A percentile compares a stretch with the other conserved stretches of the same genome.
Conservation (phyloP, 2,797 vertebrate genomes). For the Etheostoma perlongum region DNA sequence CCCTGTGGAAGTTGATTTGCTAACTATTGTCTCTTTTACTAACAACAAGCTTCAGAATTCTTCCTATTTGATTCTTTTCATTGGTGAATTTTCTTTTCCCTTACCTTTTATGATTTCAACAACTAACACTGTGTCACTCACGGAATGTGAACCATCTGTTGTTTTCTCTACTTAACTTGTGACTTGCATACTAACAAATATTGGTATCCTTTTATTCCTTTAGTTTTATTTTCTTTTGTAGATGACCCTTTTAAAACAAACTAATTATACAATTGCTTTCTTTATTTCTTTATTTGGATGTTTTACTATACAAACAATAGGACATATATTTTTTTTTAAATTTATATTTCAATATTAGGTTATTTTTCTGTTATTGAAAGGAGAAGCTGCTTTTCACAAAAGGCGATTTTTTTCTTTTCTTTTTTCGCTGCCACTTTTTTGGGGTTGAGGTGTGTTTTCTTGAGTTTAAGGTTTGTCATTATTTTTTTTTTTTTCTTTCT, state of each 20-base stretch:
- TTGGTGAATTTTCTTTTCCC: conserved; percentile 79
- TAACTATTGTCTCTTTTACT: conserved; percentile 90
- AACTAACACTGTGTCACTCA: conserved; percentile 93
- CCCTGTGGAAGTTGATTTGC: conserved; percentile 80
- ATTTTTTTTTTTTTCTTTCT: conserved; percentile 85
- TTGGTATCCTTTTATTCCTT: conserved; percentile 78
- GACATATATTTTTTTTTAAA: conserved; percentile 40
- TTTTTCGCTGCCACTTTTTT: conserved; percentile 65
- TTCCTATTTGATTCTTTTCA: conserved; percentile 81
- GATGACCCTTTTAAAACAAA: conserved; percentile 68
- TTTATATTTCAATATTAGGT: conserved; percentile 38
- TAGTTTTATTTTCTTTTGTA: conserved; percentile 59
- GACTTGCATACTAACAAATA: conserved; percentile 90
- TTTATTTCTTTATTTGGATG: conserved; percentile 85
- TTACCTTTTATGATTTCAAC: conserved; percentile 81
- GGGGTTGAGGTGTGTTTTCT: conserved; percentile 80
- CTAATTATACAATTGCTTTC: conserved; percentile 71
- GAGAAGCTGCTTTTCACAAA: conserved; percentile 59
- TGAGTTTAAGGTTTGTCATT: conserved; percentile 91
- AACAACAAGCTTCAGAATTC: conserved; percentile 85
- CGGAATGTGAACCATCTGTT: conserved; percentile 92
- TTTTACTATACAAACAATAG: conserved; percentile 45
- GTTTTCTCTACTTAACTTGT: conserved; percentile 88
- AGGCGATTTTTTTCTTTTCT: conserved; percentile 31
- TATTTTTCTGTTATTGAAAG: conserved; percentile 41